phyloP scores from a whole-genome alignment of 2,113 vertebrate genomes.

The Psilopsiagon aymara region DNA sequence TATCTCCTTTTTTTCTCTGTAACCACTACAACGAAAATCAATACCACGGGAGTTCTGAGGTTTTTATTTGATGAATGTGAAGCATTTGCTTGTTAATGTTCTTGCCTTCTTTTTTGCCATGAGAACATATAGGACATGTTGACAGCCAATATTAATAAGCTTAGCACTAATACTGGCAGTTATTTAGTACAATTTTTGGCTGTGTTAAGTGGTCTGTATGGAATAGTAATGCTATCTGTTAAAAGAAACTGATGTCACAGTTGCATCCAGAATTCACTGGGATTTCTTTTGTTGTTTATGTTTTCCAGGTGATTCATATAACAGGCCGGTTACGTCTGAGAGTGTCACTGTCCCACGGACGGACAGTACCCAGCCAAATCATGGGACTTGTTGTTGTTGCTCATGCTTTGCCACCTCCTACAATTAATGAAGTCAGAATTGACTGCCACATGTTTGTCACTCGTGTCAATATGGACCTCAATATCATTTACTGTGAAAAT shows the following conservation, averaged over 20 bases:
- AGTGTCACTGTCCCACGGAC: conserved; percentile 90
- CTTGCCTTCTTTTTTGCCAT: conserved; percentile 35
- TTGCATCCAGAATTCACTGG: conserved; percentile 46
- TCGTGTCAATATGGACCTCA: conserved; percentile 99
- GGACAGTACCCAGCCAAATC: conserved; percentile 93
- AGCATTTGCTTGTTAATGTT: conserved; percentile 39
- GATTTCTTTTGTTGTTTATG: conserved; percentile 58
- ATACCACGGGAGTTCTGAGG: neutral
- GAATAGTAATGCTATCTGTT: conserved; percentile 20
- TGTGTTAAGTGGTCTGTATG: neutral
- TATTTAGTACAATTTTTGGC: conserved; percentile 33
- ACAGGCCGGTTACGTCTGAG: conserved; percentile 94
- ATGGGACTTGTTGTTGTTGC: conserved; percentile 98
- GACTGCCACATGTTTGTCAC: conserved; percentile 99
- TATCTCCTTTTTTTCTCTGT: neutral
- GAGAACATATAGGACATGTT: conserved; percentile 23
- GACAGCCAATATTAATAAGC: conserved; percentile 47
- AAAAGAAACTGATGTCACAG: conserved; percentile 26
- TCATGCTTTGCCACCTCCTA: conserved; percentile 95
- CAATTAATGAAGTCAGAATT: conserved; percentile 99
- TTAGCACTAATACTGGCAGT: conserved; percentile 25
- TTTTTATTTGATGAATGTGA: conserved; percentile 37
- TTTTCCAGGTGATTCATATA: conserved; percentile 93
- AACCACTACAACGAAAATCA: neutral
- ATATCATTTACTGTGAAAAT: conserved; percentile 99